A percentile compares a stretch with the other conserved stretches of the same genome.
Conservation (phyloP, 2,113 vertebrate species). For the Corydoras sp. region DNA sequence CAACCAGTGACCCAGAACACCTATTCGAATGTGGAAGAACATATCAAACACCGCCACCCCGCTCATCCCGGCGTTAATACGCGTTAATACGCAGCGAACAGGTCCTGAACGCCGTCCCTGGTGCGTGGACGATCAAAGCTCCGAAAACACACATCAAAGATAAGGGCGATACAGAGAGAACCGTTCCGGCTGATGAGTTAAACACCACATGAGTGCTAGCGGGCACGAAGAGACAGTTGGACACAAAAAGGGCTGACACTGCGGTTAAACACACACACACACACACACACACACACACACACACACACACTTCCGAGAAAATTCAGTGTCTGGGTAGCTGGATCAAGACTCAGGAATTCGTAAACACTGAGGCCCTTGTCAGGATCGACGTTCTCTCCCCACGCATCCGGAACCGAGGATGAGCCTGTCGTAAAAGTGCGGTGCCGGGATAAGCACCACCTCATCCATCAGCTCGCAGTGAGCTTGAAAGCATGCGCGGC, state of each 20-base stretch:
- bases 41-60: no score
- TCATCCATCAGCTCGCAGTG: not conserved
- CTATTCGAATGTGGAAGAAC: no score
- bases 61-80: no score
- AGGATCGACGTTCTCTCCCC: constrained; percentile 39
- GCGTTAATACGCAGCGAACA: no score
- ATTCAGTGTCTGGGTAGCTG: constrained; percentile 58
- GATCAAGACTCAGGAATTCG: constrained; percentile 63
- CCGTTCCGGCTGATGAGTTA: no score
- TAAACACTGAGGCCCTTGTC: constrained; percentile 58
- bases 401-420: constrained; percentile 33
- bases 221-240: not conserved
- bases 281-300: constrained; percentile 23
- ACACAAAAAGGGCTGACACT: constrained; percentile 25
- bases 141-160: no score
- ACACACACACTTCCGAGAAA: constrained; percentile 40
- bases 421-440: constrained; percentile 35
- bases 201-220: no score
- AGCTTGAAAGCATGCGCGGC: no score
- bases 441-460: not conserved
- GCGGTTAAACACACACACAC: constrained; percentile 25
- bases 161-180: no score
- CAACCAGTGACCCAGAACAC: no score
- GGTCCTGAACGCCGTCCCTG: no score
- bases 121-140: no score